Conservation (phyloP, 2,113 vertebrate genomes). For the Dendropsophus ebraccatus region DNA sequence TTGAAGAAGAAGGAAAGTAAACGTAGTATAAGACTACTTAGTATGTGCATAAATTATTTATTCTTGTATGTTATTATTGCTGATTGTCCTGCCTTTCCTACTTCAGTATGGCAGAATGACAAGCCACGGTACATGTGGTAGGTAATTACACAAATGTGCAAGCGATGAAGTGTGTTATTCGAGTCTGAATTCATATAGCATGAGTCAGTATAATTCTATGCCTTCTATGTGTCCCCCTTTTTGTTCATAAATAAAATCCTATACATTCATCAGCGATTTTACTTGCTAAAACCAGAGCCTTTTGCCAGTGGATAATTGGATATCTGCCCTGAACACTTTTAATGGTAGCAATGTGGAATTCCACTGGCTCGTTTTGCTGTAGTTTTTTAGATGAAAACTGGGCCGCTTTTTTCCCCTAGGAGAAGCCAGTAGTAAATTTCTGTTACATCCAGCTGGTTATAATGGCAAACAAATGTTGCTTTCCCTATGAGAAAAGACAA, state of each 20-base stretch:
- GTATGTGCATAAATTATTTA: too few species aligned
- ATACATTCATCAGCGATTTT: not conserved
- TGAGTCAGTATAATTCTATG: not conserved
- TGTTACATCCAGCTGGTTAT: constrained; percentile 53
- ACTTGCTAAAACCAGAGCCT: constrained; percentile 11
- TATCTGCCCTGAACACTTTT: constrained; percentile 31
- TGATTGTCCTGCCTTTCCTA: too few species aligned
- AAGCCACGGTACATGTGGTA: too few species aligned
- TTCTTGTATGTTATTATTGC: too few species aligned
- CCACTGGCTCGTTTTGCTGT: constrained; percentile 19
- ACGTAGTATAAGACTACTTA: too few species aligned
- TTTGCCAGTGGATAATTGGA: constrained; percentile 32
- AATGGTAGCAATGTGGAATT: constrained; percentile 7
- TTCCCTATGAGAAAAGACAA: constrained; percentile 51
- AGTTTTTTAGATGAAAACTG: constrained; percentile 40
- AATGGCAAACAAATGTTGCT: constrained; percentile 47
- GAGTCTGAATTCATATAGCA: too few species aligned
- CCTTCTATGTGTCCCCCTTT: not conserved
- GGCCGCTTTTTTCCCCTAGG: constrained; percentile 49
- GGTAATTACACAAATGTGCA: too few species aligned
- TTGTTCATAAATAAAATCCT: not conserved
- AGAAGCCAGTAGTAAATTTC: constrained; percentile 48
- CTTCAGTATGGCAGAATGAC: too few species aligned
- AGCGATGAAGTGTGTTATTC: too few species aligned
- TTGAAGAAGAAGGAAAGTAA: too few species aligned